phyloP scores from a whole-genome alignment of 2,888 invertebrate species.

The Tholera decimalis region DNA sequence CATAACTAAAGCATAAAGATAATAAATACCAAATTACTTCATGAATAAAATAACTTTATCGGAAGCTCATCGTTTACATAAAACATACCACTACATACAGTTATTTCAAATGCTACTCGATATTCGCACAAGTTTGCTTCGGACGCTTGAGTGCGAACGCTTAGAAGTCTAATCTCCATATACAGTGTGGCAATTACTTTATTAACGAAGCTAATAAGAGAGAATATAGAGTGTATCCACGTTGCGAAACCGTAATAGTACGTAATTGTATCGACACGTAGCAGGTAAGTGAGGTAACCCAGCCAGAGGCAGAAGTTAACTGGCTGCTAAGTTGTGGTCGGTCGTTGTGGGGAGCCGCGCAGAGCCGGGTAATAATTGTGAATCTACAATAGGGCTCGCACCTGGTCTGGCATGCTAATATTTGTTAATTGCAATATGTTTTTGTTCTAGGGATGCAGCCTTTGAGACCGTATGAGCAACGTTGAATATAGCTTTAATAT shows the following conservation, averaged over 20 bases:
- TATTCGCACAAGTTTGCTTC: slow-evolving; percentile 44
- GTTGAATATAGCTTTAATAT: background rate
- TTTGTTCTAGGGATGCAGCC: background rate
- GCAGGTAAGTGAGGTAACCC: slow-evolving; percentile 83
- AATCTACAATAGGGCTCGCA: slow-evolving; percentile 69
- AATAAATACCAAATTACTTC: slow-evolving; percentile 16
- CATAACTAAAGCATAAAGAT: slow-evolving; percentile 12
- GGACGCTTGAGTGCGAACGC: slow-evolving; percentile 32
- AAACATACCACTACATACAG: slow-evolving; percentile 13
- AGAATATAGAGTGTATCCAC: slow-evolving; percentile 76
- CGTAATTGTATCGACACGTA: slow-evolving; percentile 84
- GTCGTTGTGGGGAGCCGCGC: slow-evolving; percentile 71
- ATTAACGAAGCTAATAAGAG: slow-evolving; percentile 75
- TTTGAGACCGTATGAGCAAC: background rate
- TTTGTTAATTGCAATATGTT: slow-evolving; percentile 5
- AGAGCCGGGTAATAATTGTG: slow-evolving; percentile 78
- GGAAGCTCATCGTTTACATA: slow-evolving; percentile 32
- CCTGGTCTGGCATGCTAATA: slow-evolving; percentile 29
- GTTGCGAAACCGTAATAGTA: slow-evolving; percentile 80
- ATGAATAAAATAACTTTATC: slow-evolving; percentile 31
- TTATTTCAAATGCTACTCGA: slow-evolving; percentile 38
- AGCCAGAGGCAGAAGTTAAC: slow-evolving; percentile 77
- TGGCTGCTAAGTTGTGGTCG: slow-evolving; percentile 69
- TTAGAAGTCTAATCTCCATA: slow-evolving; percentile 66
- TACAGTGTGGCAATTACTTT: slow-evolving; percentile 66